A percentile compares a stretch with the other conserved stretches of the same genome.
Conservation (phyloP, 2,113 vertebrate species). For the Puma concolor region DNA sequence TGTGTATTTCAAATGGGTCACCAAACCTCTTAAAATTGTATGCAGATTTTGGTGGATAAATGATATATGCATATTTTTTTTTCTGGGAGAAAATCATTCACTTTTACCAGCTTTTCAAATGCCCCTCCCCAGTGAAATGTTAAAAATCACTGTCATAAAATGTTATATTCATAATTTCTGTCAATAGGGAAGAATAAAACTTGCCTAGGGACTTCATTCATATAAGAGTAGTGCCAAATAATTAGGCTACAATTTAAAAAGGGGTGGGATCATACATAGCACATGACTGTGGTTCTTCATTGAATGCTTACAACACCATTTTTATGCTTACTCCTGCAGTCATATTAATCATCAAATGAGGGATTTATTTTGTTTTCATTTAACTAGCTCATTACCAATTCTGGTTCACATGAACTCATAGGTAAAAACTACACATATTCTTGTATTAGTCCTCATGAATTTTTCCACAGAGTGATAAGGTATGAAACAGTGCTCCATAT, state of each 20-base stretch:
- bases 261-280: not conserved
- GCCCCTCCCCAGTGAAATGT: not conserved
- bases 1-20: not conserved
- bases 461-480: not conserved
- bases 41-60: not conserved
- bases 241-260: constrained; percentile 4
- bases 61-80: not conserved
- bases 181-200: not conserved
- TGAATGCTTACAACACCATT: not conserved
- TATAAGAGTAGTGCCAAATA: not conserved
- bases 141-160: not conserved
- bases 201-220: not conserved
- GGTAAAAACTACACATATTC: not conserved
- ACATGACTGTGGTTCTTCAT: not conserved
- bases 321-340: not conserved
- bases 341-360: not conserved
- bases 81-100: not conserved
- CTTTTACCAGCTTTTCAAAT: not conserved
- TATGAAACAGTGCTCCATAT: not conserved
- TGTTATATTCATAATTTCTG: not conserved
- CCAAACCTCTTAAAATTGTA: not conserved
- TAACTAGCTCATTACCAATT: not conserved
- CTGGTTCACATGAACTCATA: not conserved
- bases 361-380: not conserved
- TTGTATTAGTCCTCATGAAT: not conserved